Percentiles rank a stretch among this genome's conserved stretches.
Conservation (phyloP, 2,797 vertebrate species). For the Hemitrygon akajei region DNA sequence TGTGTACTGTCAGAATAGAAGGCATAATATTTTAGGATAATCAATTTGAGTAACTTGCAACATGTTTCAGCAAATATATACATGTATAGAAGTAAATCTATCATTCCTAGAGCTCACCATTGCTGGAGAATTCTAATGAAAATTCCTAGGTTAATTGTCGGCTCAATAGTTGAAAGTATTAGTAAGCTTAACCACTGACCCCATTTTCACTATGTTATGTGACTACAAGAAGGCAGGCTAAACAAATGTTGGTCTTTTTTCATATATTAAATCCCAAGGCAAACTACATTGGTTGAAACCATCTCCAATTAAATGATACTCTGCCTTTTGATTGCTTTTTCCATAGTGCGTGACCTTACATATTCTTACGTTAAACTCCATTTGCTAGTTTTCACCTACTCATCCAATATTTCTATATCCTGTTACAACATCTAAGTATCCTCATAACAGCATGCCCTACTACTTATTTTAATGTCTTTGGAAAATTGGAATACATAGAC, state of each 20-base stretch:
- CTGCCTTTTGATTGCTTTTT: too few relatives aligned
- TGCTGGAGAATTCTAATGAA: not conserved
- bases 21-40: not conserved
- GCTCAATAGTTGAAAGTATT: not conserved
- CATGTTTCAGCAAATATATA: not conserved
- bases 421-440: too few relatives aligned
- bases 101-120: not conserved
- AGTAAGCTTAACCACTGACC: not conserved
- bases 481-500: too few relatives aligned
- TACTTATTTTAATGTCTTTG: too few relatives aligned
- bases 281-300: too few relatives aligned
- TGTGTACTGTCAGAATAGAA: not conserved
- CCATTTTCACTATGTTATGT: not conserved
- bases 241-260: not conserved
- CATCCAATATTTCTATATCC: too few relatives aligned
- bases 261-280: not conserved
- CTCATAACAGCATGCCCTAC: too few relatives aligned
- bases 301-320: too few relatives aligned
- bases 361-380: too few relatives aligned
- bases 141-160: not conserved
- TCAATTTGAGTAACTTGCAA: not conserved
- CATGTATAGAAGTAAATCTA: not conserved
- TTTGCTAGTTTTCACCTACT: too few relatives aligned
- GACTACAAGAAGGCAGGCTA: not conserved
- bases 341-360: too few relatives aligned